Base-by-base conservation (phyloP, 2,797 vertebrate genomes). In the Fundulus diaphanus region DNA sequence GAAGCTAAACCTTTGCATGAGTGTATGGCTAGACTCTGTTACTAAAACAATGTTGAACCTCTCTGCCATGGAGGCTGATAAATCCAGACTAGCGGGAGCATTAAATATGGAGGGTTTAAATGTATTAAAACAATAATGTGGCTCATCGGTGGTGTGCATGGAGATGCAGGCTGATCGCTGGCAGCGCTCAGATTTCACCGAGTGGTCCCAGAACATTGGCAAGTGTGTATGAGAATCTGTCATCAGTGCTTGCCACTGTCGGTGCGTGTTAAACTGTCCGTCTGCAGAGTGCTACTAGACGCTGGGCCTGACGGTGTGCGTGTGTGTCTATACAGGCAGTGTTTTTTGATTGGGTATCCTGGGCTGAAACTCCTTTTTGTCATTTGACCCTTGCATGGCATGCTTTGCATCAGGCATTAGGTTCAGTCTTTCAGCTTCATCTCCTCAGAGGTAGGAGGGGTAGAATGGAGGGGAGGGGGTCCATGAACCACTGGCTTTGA, bases 381-480 rank as follows among this genome's bases (percentile, higher is more conserved):
- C 77, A 74, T 90, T 88, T 92, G 80, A 88, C 89, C 77, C 80
- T 81, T 95, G 95, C 95, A 95, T 96, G 95, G 94, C 94, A 94
- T 95, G 94, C 89, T 87, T 82, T 94, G 79, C 88, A 87, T 79
- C 88, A 89, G 89, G 79, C 88, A 87, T 79, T 89, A 89, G 89
- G 91, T 92, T 90, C 89, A 89, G 78, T 74, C 81, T 91, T 90
- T 82, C 48, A 86, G 79, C 93, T 85, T 79, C 79, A 86, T 73
- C 22, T 29, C 18, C 6, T 27, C 66, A 89, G 89, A 59, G 85
- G 88, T 93, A 94, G 93, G 91, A 94, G 87, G 89, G 91, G 91
- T 92, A 92, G 78, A 92, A 92, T 93, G 90, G 90, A 68, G 85
- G 85, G 89, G 77, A 81, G 85, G n/a, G 37, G 40, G 68, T 48